These are phyloP conservation scores for Gallinago undulata DNA, from an alignment of 2,113 vertebrate species.

Conservation along the genomic window DNA sequence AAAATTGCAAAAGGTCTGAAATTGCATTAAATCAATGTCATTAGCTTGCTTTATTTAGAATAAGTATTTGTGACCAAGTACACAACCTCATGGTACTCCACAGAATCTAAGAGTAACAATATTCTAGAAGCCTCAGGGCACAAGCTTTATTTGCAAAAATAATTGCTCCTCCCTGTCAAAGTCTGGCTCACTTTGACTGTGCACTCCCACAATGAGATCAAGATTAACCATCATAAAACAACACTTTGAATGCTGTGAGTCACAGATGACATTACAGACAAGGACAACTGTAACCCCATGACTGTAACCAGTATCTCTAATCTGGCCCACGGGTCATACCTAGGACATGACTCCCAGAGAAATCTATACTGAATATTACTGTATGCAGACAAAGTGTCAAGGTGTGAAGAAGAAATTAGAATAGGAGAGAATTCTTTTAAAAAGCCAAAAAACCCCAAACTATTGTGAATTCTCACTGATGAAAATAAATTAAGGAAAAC, in stretches of 20 bases:
- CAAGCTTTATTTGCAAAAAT: not conserved
- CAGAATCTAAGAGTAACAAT: not conserved
- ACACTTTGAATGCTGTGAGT: not conserved
- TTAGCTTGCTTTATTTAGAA: not conserved
- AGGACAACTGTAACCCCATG: not conserved
- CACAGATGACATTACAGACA: not conserved
- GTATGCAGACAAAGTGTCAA: not conserved
- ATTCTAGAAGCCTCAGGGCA: not conserved
- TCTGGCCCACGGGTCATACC: not conserved
- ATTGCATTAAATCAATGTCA: not conserved
- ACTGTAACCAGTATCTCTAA: not conserved
- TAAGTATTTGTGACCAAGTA: not conserved
- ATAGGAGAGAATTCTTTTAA: not conserved
- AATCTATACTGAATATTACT: not conserved
- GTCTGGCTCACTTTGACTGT: not conserved
- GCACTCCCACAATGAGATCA: not conserved
- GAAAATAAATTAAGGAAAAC: not conserved
- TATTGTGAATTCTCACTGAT: not conserved
- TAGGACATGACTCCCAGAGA: not conserved
- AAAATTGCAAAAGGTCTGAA: not conserved
- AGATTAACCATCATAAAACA: not conserved
- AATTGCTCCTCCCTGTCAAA: not conserved
- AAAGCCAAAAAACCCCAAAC: no score
- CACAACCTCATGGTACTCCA: not conserved
- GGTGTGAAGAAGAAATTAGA: not conserved